These are phyloP conservation scores for Cyprinodon brontotheroides DNA, from an alignment of 2,113 vertebrate genomes.

Conservation along the genomic window DNA sequence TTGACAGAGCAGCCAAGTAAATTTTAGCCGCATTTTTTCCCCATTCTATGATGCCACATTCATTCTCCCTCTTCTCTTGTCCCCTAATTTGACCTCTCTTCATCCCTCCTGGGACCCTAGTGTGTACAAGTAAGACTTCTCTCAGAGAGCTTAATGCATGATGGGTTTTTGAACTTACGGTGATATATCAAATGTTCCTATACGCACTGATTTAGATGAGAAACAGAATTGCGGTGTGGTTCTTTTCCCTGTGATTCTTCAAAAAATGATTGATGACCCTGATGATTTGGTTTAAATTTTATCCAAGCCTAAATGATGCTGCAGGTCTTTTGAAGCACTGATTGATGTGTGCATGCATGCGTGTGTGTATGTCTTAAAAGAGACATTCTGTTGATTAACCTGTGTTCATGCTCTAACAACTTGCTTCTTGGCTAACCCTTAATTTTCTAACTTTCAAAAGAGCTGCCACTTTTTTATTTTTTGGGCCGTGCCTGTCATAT, in stretches of 20 bases:
- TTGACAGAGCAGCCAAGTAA: conserved; percentile 69
- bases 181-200: conserved; percentile 44
- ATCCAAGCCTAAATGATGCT: conserved; percentile 19
- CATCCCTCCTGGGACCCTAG: conserved; percentile 86
- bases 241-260: conserved; percentile 28
- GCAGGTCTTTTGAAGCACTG: conserved; percentile 7
- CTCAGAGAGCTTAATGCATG: conserved; percentile 54
- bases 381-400: conserved; percentile 34
- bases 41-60: conserved; percentile 76
- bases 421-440: conserved; percentile 48
- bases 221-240: conserved; percentile 26
- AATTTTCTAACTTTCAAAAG: conserved; percentile 21
- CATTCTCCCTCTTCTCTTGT: conserved; percentile 69
- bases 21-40: conserved; percentile 81
- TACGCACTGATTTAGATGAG: conserved; percentile 51
- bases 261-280: conserved; percentile 35
- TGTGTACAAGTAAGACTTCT: conserved; percentile 91
- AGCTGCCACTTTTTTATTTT: conserved; percentile 10
- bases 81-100: conserved; percentile 81
- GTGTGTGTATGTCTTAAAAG: conserved; percentile 9
- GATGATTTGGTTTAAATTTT: conserved; percentile 36
- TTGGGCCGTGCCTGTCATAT: conserved; percentile 2
- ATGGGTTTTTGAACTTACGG: conserved; percentile 38
- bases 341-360: conserved; percentile 18
- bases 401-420: conserved; percentile 49